A percentile compares a stretch with the other conserved stretches of the same genome.
Evolutionary conservation across 2,113 vertebrate genomes (phyloP).

Genomic region (Erythrocebus patas): DNA sequence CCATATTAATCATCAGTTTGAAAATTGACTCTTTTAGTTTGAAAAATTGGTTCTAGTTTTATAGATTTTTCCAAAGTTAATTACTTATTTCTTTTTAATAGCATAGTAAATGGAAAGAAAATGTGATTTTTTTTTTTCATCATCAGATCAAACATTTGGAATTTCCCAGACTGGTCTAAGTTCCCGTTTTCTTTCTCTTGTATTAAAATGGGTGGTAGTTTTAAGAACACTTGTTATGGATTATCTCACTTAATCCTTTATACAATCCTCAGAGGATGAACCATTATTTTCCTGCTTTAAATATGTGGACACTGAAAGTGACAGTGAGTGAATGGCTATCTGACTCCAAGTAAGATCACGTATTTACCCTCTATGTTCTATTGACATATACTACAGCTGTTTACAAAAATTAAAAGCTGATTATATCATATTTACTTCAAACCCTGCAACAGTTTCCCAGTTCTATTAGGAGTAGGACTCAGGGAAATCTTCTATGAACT

Average conservation of each 20-base stretch:
- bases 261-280: not conserved
- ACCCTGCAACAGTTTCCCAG: not conserved
- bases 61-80: not conserved
- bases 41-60: constrained; percentile 51
- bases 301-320: not conserved
- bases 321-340: not conserved
- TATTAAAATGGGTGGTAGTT: not conserved
- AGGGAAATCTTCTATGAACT: not conserved
- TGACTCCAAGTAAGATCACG: not conserved
- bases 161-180: not conserved
- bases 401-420: not conserved
- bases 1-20: constrained; percentile 23
- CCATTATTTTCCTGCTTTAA: not conserved
- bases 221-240: not conserved
- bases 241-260: not conserved
- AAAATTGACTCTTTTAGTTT: constrained; percentile 59
- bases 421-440: not conserved
- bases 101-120: constrained; percentile 34
- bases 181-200: not conserved
- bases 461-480: not conserved
- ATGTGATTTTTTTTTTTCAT: not conserved
- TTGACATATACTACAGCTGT: not conserved
- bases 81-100: constrained; percentile 30
- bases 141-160: constrained; percentile 4
- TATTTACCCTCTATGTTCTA: not conserved